phyloP scores from a whole-genome alignment of 2,113 vertebrate species.

The Sinosuthora webbiana region DNA sequence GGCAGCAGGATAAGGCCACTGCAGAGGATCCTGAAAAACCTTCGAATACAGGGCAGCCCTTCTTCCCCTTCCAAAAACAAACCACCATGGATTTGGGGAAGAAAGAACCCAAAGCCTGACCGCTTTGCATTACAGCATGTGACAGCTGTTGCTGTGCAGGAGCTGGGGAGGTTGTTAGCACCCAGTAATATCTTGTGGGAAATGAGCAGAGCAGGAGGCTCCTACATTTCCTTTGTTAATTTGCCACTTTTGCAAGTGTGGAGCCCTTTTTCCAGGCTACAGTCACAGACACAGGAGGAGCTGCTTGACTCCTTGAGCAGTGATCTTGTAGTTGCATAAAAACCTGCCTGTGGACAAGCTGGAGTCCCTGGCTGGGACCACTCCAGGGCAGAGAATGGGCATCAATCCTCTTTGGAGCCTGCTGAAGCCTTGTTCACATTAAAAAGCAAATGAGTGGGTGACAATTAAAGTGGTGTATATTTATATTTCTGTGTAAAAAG shows the following conservation, averaged over 20 bases:
- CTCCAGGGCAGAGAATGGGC: background rate
- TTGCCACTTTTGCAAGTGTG: background rate
- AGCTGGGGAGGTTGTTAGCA: background rate
- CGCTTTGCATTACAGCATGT: background rate
- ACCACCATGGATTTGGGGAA: background rate
- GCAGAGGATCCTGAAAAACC: background rate
- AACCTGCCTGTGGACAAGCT: background rate
- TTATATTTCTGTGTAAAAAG: slow-evolving; percentile 17
- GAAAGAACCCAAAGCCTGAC: background rate
- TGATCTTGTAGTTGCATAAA: background rate
- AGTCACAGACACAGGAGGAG: background rate
- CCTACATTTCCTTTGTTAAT: background rate
- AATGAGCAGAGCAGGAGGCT: background rate
- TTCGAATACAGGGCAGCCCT: background rate
- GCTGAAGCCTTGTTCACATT: background rate
- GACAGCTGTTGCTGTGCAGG: background rate
- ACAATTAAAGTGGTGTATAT: background rate
- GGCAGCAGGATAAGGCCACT: background rate
- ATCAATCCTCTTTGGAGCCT: background rate
- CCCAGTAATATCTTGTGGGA: fast-evolving
- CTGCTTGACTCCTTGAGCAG: background rate
- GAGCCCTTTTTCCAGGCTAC: background rate
- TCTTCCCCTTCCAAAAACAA: background rate
- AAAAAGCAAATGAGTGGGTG: background rate
- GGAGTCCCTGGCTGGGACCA: background rate